These are phyloP conservation scores for Grallaria varia DNA, from an alignment of 2,113 vertebrate species.

Conservation along the genomic window DNA sequence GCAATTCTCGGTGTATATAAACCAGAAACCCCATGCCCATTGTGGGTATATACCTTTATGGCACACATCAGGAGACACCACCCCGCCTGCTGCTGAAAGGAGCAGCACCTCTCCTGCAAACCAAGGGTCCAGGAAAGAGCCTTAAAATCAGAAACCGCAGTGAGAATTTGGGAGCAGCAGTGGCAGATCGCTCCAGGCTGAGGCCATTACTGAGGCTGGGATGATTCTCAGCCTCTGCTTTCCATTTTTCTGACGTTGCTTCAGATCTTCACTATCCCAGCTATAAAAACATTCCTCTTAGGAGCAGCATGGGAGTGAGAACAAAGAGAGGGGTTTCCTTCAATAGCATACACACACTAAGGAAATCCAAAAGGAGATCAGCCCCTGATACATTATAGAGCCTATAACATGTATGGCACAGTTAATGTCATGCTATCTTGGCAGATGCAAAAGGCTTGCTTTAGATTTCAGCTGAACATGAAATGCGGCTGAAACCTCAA, in stretches of 20 bases:
- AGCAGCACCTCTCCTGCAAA: background rate
- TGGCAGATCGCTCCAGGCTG: background rate
- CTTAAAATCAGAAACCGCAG: background rate
- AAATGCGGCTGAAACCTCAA: background rate
- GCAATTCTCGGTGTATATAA: background rate
- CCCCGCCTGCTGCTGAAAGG: background rate
- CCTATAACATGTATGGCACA: background rate
- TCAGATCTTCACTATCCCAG: background rate
- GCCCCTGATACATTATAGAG: background rate
- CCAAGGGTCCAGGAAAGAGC: background rate
- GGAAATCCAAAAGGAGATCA: background rate
- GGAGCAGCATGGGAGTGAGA: background rate
- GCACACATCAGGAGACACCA: background rate
- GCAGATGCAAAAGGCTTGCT: background rate
- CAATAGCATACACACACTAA: background rate
- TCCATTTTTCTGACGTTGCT: background rate
- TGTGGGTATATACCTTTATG: background rate
- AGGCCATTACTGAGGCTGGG: background rate
- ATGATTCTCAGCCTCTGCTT: background rate
- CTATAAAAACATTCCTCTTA: background rate
- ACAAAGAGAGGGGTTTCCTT: background rate
- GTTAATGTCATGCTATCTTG: background rate
- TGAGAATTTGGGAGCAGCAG: rapidly evolving
- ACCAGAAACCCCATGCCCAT: background rate
- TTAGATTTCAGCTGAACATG: background rate